phyloP scores from a whole-genome alignment of 2,888 invertebrate species.

The Ophion costatus region DNA sequence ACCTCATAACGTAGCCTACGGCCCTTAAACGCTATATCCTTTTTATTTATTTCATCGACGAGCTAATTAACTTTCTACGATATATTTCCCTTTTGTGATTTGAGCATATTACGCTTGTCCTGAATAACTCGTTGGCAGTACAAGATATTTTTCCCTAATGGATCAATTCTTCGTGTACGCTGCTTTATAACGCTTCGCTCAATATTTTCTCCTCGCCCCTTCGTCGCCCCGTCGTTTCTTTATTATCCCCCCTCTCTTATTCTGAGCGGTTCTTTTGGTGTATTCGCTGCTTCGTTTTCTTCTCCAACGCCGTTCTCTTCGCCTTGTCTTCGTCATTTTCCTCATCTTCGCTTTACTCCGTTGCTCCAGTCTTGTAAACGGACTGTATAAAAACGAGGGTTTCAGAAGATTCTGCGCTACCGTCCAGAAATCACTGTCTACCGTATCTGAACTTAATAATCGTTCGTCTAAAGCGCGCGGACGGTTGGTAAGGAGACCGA shows the following conservation, averaged over 20 bases:
- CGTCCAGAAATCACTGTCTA: constrained; percentile 15
- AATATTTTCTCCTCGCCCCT: not conserved
- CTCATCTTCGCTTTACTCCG: not conserved
- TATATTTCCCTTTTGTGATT: constrained; percentile 52
- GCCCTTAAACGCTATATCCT: constrained; percentile 35
- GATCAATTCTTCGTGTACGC: constrained; percentile 56
- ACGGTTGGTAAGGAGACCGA: not conserved
- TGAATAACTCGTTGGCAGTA: constrained; percentile 69
- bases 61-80: constrained; percentile 50
- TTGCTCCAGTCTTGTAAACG: constrained; percentile 45
- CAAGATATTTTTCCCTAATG: constrained; percentile 59
- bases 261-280: no score
- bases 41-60: constrained; percentile 39
- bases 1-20: constrained; percentile 27
- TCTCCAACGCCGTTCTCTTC: not conserved
- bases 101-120: constrained; percentile 69
- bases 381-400: constrained; percentile 52
- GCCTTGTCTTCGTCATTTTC: no score
- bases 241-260: no score
- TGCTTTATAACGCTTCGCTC: not conserved
- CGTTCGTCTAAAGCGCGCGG: constrained; percentile 27
- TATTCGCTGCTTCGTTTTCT: not conserved
- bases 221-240: not conserved
- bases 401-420: constrained; percentile 33
- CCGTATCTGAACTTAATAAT: constrained; percentile 68